A percentile compares a stretch with the other conserved stretches of the same genome.
phyloP scores from a whole-genome alignment of 2,113 vertebrate genomes.

The Bombycilla garrulus region DNA sequence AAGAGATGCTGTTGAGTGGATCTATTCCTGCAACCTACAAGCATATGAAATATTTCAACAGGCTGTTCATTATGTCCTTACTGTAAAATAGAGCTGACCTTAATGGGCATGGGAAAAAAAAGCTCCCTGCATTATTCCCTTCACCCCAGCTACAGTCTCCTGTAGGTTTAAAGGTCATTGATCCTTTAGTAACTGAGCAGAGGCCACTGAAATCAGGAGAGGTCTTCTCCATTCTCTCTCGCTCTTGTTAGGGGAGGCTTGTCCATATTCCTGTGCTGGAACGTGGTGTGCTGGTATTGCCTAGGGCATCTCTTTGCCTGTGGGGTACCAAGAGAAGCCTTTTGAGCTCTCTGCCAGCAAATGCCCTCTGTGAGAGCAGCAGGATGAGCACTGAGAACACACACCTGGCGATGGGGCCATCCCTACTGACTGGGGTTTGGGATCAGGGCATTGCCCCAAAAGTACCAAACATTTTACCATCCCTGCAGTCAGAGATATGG shows the following conservation, averaged over 20 bases:
- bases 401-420: not conserved
- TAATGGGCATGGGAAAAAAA: not conserved
- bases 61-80: not conserved
- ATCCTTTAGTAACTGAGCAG: not conserved
- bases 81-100: not conserved
- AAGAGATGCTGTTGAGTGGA: not conserved
- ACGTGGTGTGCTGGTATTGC: not conserved
- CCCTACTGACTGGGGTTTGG: not conserved
- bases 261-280: not conserved
- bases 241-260: not conserved
- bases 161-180: not conserved
- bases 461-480: not conserved
- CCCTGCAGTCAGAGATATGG: not conserved
- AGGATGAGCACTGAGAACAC: not conserved
- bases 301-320: not conserved
- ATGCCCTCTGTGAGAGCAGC: accelerated
- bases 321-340: not conserved
- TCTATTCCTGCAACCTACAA: not conserved
- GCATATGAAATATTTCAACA: not conserved
- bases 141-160: not conserved
- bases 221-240: not conserved
- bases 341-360: not conserved
- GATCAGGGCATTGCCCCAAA: not conserved
- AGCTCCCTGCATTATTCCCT: not conserved
- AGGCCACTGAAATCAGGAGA: not conserved